Percentiles rank a stretch among this genome's conserved stretches.
These are phyloP conservation scores for Poliocrania exsul DNA, from an alignment of 2,797 vertebrate species.

Conservation along the genomic window DNA sequence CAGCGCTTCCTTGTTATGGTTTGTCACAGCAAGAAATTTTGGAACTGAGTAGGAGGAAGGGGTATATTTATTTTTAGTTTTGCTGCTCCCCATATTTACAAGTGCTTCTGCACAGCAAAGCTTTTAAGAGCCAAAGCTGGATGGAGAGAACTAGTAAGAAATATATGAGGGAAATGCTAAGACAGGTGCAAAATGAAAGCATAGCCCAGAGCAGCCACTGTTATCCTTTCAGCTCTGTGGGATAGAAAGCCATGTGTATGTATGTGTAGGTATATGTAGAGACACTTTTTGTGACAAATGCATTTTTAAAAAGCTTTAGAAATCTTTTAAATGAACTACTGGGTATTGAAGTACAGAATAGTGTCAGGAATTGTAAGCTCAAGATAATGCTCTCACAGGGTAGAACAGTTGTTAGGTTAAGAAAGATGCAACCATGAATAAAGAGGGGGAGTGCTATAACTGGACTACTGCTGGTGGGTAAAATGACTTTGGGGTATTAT, in stretches of 20 bases:
- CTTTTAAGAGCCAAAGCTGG: not conserved
- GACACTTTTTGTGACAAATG: not conserved
- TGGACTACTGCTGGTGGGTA: not conserved
- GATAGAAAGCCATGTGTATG: not conserved
- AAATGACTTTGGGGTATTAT: not conserved
- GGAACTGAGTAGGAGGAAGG: not conserved
- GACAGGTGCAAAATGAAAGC: not conserved
- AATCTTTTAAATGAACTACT: not conserved
- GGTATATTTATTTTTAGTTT: not conserved
- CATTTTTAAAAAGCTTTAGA: not conserved
- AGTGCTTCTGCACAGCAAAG: not conserved
- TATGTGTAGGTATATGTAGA: not conserved
- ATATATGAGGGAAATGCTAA: not conserved
- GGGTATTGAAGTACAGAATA: not conserved
- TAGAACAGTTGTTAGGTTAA: not conserved
- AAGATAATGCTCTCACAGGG: not conserved
- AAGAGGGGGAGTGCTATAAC: not conserved
- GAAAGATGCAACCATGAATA: not conserved
- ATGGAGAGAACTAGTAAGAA: not conserved
- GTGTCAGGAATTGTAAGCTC: not conserved
- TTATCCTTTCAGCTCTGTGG: not conserved
- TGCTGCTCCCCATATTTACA: not conserved
- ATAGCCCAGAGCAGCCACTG: not conserved
- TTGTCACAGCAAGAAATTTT: not conserved
- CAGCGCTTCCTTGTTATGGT: not conserved